A percentile compares a stretch with the other conserved stretches of the same genome.
Conservation (phyloP, 2,113 vertebrate species). For the Chionodraco myersi region DNA sequence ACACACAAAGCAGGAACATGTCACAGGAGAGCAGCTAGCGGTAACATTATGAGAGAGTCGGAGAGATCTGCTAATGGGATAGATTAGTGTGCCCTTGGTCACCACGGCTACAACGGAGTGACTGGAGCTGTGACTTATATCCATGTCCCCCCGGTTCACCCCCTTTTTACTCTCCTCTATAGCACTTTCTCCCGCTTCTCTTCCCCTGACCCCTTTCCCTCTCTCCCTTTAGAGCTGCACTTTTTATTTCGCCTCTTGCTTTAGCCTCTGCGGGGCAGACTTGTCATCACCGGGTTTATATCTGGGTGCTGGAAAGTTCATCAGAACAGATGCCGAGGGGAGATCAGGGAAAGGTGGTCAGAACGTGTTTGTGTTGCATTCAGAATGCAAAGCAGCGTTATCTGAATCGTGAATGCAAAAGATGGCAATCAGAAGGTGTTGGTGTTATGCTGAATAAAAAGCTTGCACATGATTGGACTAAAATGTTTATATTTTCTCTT, state of each 20-base stretch:
- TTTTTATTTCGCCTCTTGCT: no score
- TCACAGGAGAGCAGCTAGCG: constrained; percentile 96
- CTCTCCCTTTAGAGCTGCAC: constrained; percentile 65
- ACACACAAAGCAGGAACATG: constrained; percentile 52
- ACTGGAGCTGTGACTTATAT: constrained; percentile 89
- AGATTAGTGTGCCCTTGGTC: constrained; percentile 99
- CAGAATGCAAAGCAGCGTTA: constrained; percentile 22
- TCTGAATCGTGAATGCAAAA: constrained; percentile 24
- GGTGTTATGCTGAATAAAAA: constrained; percentile 16
- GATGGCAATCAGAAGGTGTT: constrained; percentile 2
- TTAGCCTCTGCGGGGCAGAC: not conserved
- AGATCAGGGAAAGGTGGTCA: not conserved
- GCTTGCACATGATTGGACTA: not conserved
- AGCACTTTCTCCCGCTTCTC: constrained; percentile 29
- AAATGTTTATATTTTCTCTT: not conserved
- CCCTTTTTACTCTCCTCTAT: constrained; percentile 20
- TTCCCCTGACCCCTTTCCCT: constrained; percentile 27
- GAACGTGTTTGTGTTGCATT: constrained; percentile 17
- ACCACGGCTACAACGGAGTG: constrained; percentile 90
- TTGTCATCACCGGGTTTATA: not conserved
- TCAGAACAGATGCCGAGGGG: not conserved
- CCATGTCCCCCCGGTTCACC: constrained; percentile 53
- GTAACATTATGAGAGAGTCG: constrained; percentile 99
- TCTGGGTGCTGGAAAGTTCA: not conserved
- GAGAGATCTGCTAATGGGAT: constrained; percentile 96